Base-by-base conservation (phyloP, 2,113 vertebrate species). In the Athene cunicularia region DNA sequence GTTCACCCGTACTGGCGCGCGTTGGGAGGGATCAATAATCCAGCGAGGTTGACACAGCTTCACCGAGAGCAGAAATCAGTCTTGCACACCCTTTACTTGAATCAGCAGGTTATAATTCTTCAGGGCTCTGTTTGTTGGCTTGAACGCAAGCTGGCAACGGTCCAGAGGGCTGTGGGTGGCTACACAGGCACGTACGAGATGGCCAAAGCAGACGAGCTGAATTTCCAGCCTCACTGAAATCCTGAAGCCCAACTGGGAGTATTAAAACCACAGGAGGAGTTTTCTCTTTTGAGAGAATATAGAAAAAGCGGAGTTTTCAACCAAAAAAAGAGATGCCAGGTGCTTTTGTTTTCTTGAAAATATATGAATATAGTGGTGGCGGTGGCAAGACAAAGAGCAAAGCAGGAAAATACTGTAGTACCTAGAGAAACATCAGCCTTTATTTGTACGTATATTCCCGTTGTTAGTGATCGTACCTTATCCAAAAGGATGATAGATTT, bases 111-210 rank as follows among this genome's bases (percentile, higher is more conserved):
- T 33, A 5, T 39, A 14, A 49, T 39, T 73, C 80, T 79, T 93
- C 37, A 33, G 43, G 43, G 52, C 9, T 79, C 74, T 33, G 63
- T 58, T 45, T 45, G 7, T 17, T 49, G 67, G 28, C 15, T 77
- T 28, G 14, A 35, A 14, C 35, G 21, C 20, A 24, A 55, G n/a
- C 45, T 87, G 68, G 37, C 49, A 74, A 47, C 8, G 6, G 12
- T 64, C 59, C 76, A 52, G 21, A 15, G 75, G 19, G 39, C 43
- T 43, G 11, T 16, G 60, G 16, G 1, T 56, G 79, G 21, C 17
- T 47, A 60, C 28, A 17, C 9, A 18, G 45, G 26, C 58, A 50
- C 0, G 1, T 12, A 3, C 0, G 2, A 71, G 58, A 8, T 41
- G 32, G 35, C 17, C 32, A 71, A 60, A 86, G n/a, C 14, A 12